These are phyloP conservation scores for Zelostemma sp. DNA, from an alignment of 1,140 invertebrate genomes.

Conservation along the genomic window DNA sequence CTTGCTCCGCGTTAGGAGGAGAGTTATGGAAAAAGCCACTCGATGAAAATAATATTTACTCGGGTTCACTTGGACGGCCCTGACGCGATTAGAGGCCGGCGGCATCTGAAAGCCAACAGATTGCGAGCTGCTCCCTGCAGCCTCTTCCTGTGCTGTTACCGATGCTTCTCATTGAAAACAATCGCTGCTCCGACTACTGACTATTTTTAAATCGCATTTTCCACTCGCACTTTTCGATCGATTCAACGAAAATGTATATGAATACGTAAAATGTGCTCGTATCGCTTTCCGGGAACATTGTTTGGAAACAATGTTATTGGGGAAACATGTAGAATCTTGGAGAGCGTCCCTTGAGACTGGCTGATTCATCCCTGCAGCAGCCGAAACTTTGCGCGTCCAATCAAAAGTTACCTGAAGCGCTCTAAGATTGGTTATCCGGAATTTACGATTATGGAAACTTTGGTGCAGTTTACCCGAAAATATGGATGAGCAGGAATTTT, in stretches of 20 bases:
- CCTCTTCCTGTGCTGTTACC: too few species aligned
- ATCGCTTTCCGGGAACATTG: too few species aligned
- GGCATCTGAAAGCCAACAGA: background rate
- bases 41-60: conserved; percentile 30
- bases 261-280: background rate
- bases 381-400: background rate
- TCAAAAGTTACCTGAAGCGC: background rate
- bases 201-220: too few species aligned
- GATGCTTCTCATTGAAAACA: too few species aligned
- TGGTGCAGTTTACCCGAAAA: background rate
- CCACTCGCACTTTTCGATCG: too few species aligned
- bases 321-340: background rate
- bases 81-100: conserved; percentile 15
- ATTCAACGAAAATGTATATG: too few species aligned
- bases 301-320: background rate
- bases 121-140: background rate
- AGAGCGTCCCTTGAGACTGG: background rate
- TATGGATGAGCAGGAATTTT: too few species aligned
- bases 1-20: conserved; percentile 10
- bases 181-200: too few species aligned
- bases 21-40: conserved; percentile 41
- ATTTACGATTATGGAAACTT: background rate
- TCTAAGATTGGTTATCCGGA: background rate
- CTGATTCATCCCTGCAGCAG: background rate
- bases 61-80: conserved; percentile 19